Conservation (phyloP, 2,888 invertebrate genomes). For the Pocota personata region DNA sequence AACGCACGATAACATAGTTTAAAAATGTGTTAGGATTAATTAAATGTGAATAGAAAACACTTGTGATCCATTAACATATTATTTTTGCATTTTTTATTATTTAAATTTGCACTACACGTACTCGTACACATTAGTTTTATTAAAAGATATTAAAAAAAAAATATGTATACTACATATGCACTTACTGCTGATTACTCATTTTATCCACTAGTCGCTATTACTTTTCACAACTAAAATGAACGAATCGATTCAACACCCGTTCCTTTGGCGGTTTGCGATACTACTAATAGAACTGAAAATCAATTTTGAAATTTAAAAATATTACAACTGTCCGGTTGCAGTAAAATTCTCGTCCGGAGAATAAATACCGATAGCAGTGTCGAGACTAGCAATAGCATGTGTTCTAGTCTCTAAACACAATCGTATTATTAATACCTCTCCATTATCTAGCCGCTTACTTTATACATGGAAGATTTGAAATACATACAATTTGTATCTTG, state of each 20-base stretch:
- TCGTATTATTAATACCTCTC: slow-evolving; percentile 55
- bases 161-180: neutral
- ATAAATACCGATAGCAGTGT: slow-evolving; percentile 41
- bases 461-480: slow-evolving; percentile 46
- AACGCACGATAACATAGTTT: neutral
- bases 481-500: slow-evolving; percentile 56
- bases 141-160: neutral
- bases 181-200: slow-evolving; percentile 40
- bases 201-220: neutral
- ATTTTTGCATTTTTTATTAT: neutral
- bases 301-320: slow-evolving; percentile 46
- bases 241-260: slow-evolving; percentile 39
- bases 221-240: neutral
- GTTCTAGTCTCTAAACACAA: slow-evolving; percentile 63
- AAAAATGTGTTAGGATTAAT: neutral
- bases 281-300: slow-evolving; percentile 47
- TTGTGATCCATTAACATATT: neutral
- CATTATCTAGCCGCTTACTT: slow-evolving; percentile 34
- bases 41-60: neutral
- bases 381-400: slow-evolving; percentile 27
- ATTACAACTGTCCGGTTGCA: slow-evolving; percentile 41
- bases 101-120: neutral
- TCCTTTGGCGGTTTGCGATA: slow-evolving; percentile 33
- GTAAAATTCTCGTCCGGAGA: slow-evolving; percentile 30
- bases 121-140: neutral